These are phyloP conservation scores for Todus mexicanus DNA, from an alignment of 2,797 vertebrate species.

Conservation along the genomic window DNA sequence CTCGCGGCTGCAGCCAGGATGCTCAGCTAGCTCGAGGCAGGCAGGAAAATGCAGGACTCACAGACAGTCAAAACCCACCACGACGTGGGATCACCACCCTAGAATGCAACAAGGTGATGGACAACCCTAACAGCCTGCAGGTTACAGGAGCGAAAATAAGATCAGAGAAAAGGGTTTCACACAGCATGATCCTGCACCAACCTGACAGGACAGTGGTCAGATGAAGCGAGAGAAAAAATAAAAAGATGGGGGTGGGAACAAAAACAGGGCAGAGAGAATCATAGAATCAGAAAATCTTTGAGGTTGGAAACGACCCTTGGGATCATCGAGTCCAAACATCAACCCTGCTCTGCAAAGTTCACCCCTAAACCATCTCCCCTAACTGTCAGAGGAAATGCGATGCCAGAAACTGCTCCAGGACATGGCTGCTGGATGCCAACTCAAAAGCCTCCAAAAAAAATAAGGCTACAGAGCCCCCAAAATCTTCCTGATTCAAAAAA, in stretches of 20 bases:
- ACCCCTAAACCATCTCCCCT: no score
- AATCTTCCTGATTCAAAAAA: not conserved
- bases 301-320: no score
- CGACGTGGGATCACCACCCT: not conserved
- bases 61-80: not conserved
- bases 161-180: not conserved
- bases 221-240: not conserved
- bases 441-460: not conserved
- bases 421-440: not conserved
- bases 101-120: not conserved
- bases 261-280: constrained; percentile 25
- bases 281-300: no score
- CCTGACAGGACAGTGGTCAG: not conserved
- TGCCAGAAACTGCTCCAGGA: not conserved
- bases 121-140: not conserved
- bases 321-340: no score
- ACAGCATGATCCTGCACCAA: not conserved
- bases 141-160: not conserved
- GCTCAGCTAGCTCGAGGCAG: not conserved
- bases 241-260: not conserved
- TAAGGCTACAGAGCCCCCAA: not conserved
- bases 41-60: not conserved
- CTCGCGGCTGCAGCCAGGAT: fast-evolving
- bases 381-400: not conserved
- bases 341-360: no score